Conservation (phyloP, 2,113 vertebrate genomes). For the Hypanus sabinus region DNA sequence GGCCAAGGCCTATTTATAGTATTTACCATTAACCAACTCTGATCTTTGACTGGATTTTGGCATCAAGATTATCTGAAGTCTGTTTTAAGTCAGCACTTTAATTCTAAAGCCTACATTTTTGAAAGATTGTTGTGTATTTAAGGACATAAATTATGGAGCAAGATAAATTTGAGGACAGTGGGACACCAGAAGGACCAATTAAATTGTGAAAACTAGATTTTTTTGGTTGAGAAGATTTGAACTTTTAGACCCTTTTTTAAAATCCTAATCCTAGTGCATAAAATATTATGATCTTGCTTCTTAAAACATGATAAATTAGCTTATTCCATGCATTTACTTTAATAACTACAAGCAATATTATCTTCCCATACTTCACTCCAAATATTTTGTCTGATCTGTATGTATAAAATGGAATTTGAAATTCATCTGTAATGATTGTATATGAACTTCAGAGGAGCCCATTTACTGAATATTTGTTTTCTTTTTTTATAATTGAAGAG, state of each 20-base stretch:
- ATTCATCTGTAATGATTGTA: constrained; percentile 54
- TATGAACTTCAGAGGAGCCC: constrained; percentile 63
- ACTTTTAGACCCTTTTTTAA: not conserved
- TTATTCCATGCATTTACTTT: constrained; percentile 45
- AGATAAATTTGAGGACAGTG: not conserved
- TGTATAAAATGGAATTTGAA: constrained; percentile 63
- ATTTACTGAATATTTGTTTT: constrained; percentile 57
- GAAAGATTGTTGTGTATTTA: not conserved
- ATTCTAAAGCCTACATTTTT: not conserved
- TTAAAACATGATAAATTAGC: not conserved
- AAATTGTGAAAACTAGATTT: not conserved
- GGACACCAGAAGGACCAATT: not conserved
- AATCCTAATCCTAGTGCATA: not conserved
- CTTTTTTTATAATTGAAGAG: constrained; percentile 51
- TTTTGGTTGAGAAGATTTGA: constrained; percentile 1
- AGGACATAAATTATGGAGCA: not conserved
- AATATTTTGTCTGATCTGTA: constrained; percentile 62
- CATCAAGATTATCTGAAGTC: constrained; percentile 23
- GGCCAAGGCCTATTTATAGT: not conserved
- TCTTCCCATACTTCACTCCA: constrained; percentile 77
- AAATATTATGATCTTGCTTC: not conserved
- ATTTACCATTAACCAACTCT: not conserved
- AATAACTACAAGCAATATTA: constrained; percentile 56
- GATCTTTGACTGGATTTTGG: constrained; percentile 17
- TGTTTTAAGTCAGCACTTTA: constrained; percentile 33